Evolutionary conservation across 2,888 invertebrate species (phyloP), one percentile per base, ranked within the genome.

Genomic region (Pterobdella sp.): DNA sequence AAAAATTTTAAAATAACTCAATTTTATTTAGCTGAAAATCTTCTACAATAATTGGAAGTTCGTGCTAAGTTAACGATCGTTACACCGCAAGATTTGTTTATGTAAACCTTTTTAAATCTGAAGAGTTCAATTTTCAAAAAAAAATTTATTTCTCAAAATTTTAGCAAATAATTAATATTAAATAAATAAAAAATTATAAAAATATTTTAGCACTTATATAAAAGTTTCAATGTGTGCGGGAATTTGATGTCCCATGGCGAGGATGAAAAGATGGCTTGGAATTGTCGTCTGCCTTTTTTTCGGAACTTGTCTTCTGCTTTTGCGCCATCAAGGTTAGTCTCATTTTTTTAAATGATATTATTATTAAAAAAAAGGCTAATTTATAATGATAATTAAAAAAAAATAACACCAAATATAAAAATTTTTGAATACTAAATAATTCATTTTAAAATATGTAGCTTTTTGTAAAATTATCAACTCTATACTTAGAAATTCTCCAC

Each of bases 291-390:
- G 60, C 60, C 26, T 56, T 56, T 56, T 56, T 26, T 56, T 56
- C n/a, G 3, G 18, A 3, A 56, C 60, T 3, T 26, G n/a, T n/a
- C 26, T 4, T n/a, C n/a, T 56, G 60, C 60, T 56, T 22, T 4
- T 56, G 4, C 60, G 60, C 26, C 60, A 56, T n/a, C 60, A 56
- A 56, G 60, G 60, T 56, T 56, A 26, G 60, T 26, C 26, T 18
- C 26, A 26, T 22, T 4, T 22, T 3, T 18, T 56, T 56, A 3
- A 14, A 56, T 26, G n/a, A 56, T 14, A 26, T 7, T 4, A 4
- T 56, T 22, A 14, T n/a, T 56, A 42, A 42, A 14, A 14, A 22
- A 42, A 14, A 14, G 49, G 10, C 49, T 42, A 22, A 42, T 22
- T 42, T 42, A n/a, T n/a, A n/a, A n/a, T n/a, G n/a, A n/a, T n/a